phyloP scores from a whole-genome alignment of 2,797 vertebrate genomes.

The Rhinophrynus dorsalis region DNA sequence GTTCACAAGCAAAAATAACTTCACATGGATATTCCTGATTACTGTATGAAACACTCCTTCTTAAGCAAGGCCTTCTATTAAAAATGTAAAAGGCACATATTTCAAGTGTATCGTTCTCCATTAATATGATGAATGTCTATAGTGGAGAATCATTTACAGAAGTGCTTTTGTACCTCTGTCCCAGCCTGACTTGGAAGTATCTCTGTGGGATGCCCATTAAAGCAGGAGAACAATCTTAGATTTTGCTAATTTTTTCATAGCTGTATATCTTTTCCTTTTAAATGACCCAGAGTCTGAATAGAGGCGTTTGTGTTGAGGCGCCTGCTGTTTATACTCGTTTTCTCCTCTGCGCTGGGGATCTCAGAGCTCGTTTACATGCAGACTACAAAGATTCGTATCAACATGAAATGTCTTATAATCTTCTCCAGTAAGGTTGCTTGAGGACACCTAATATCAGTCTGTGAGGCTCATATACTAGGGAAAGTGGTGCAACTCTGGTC shows the following conservation, averaged over 20 bases:
- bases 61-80: too few relatives aligned
- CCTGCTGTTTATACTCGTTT: constrained; percentile 14
- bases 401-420: neutral
- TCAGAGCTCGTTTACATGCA: neutral
- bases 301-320: neutral
- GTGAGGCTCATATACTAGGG: too few relatives aligned
- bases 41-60: too few relatives aligned
- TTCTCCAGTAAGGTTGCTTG: constrained; percentile 22
- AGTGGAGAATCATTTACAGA: too few relatives aligned
- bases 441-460: neutral
- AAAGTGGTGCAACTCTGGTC: too few relatives aligned
- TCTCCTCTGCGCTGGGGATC: neutral
- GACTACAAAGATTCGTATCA: neutral
- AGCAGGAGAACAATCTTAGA: neutral
- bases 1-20: too few relatives aligned
- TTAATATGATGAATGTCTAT: too few relatives aligned
- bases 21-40: too few relatives aligned
- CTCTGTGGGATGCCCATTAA: neutral
- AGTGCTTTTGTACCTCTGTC: too few relatives aligned
- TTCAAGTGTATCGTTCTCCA: too few relatives aligned
- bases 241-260: neutral
- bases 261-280: neutral
- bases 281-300: neutral
- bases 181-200: too few relatives aligned
- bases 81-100: too few relatives aligned